Base-by-base conservation (phyloP, 2,113 vertebrate species). In the Elephantulus edwardii region DNA sequence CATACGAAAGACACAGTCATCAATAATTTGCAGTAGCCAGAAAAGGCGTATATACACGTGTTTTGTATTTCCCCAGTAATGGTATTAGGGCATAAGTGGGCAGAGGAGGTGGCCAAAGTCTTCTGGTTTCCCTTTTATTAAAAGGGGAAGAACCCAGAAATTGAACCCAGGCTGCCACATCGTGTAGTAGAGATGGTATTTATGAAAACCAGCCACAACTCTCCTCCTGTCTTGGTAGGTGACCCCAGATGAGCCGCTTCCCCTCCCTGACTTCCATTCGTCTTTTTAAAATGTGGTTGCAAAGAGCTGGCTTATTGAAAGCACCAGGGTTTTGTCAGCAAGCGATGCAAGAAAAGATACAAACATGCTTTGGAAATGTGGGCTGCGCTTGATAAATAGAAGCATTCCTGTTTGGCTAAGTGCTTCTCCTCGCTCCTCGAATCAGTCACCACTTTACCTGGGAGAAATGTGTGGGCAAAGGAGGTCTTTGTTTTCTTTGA, bases 21-120 rank as follows among this genome's bases (percentile, higher is more conserved):
- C 91, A 92, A 96, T 96, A 95, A 95, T 96, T 94, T 58, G 95
- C 76, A 86, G 4, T 78, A 86, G 77, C 89, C 93, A 79, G 83
- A 86, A 91, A 91, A 60, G 1, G 3, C 14, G 11, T 60, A 80
- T 54, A 82, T 68, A 26, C n/a, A n/a, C n/a, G n/a, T n/a, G n/a
- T n/a, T n/a, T n/a, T n/a, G n/a, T 71, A 72, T 82, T 79, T 77
- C 52, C 70, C 74, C 75, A 62, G 76, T 77, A 87, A 62, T 88
- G 82, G 66, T 40, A 83, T 74, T 58, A 38, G 68, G 28, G 52
- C n/a, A 12, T 79, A 70, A 91, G n/a, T n/a, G 72, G 42, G 8
- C 42, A 89, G 62, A 89, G 66, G 52, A 80, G 64, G 64, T 68
- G 79, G 72, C 84, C 92, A 94, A 83, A 81, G 60, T 83, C 22